Evolutionary conservation across 2,888 invertebrate genomes (phyloP), one percentile per base, ranked within the genome.

Genomic region (Tanypteryx hageni): DNA sequence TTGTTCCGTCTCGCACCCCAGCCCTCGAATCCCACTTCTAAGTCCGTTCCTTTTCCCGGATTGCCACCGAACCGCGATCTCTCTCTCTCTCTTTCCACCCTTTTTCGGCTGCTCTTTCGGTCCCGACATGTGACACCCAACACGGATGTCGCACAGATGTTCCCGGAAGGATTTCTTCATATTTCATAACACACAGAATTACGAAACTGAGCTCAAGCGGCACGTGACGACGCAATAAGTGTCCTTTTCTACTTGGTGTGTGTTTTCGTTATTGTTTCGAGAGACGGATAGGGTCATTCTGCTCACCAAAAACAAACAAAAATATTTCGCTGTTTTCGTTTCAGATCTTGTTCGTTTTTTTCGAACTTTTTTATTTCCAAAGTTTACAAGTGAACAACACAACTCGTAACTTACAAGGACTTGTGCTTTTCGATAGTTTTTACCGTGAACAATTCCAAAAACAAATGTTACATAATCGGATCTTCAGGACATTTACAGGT

Each of bases 111-210:
- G 22, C 18, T 11, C 22, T 76, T 14, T 27, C 22, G 10, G 10
- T 10, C 68, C n/a, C 27, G 13, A 11, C 76, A 76, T 27, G 76
- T 76, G 76, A 76, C 27, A 76, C 27, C 61, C 61, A 16, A 61
- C 76, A 22, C 76, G 76, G 76, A 76, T 76, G 76, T 27, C 22
- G 22, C 22, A 22, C 76, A 76, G 76, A 76, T 76, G 76, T 76
- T 76, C 76, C 76, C 4, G 10, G 22, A 27, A 76, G 76, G 4
- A 76, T 76, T 76, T 76, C 76, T 76, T 76, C 76, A 76, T 27
- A 76, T 76, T 76, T 76, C 27, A 76, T 76, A 27, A 76, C 76
- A 27, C 76, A 76, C 9, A 10, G 16, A 22, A 22, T 11, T 68
- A 68, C 10, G 76, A 76, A 76, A 76, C 22, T 27, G 76, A 76